These are phyloP conservation scores for Xylota segnis DNA, from an alignment of 2,888 invertebrate species.

Conservation along the genomic window DNA sequence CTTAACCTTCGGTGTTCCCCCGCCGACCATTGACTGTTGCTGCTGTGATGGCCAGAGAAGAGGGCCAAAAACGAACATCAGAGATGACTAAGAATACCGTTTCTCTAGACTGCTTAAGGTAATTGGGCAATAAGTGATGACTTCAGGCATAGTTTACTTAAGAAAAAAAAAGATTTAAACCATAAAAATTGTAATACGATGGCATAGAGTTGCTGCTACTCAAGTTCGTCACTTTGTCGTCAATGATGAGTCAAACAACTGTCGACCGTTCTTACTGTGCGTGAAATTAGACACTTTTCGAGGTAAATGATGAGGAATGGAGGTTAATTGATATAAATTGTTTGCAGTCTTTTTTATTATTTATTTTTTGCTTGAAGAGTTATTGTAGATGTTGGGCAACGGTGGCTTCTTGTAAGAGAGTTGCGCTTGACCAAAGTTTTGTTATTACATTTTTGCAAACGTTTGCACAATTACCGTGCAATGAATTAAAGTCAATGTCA, in stretches of 20 bases:
- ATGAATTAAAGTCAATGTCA: slow-evolving; percentile 24
- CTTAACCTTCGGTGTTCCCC: slow-evolving; percentile 56
- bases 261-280: slow-evolving; percentile 32
- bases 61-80: slow-evolving; percentile 3
- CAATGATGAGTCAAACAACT: background rate
- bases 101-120: slow-evolving; percentile 26
- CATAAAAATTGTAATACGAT: slow-evolving; percentile 24
- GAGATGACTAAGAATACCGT: slow-evolving; percentile 25
- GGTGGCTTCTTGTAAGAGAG: background rate
- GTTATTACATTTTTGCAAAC: background rate
- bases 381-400: slow-evolving; percentile 5
- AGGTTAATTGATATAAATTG: slow-evolving; percentile 44
- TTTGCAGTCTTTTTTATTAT: slow-evolving; percentile 12
- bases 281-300: slow-evolving; percentile 52
- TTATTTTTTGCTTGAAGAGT: background rate
- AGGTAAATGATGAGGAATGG: slow-evolving; percentile 31
- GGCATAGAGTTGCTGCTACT: slow-evolving; percentile 1
- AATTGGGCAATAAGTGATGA: slow-evolving; percentile 35
- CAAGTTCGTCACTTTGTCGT: slow-evolving; percentile 3
- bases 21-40: slow-evolving; percentile 25
- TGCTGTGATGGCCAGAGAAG: background rate
- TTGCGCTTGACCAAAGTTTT: slow-evolving; percentile 25
- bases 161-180: background rate
- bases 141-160: background rate
- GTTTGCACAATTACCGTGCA: slow-evolving; percentile 16